These are phyloP conservation scores for Nomada fabriciana DNA, from an alignment of 2,888 invertebrate species.

Conservation along the genomic window DNA sequence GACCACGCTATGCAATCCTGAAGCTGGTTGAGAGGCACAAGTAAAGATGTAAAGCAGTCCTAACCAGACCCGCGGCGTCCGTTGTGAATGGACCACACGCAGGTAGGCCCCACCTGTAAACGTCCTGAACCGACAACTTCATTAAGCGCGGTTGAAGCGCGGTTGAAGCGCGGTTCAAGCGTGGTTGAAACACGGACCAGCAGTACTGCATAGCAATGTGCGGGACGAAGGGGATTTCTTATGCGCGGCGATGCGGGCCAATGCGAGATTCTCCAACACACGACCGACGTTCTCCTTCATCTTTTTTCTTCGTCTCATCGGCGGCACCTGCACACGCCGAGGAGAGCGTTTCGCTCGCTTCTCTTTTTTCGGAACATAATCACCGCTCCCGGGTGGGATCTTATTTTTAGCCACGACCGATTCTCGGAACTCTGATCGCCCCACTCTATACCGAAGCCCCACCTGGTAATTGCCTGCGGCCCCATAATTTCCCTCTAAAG, in stretches of 20 bases:
- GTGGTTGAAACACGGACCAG: slow-evolving; percentile 68
- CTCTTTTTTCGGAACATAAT: slow-evolving; percentile 81
- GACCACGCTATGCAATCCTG: slow-evolving; percentile 6
- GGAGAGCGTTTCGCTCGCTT: slow-evolving; percentile 70
- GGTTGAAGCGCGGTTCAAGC: slow-evolving; percentile 77
- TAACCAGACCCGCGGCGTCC: slow-evolving; percentile 78
- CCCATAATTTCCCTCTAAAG: slow-evolving; percentile 80
- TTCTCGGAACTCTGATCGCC: slow-evolving; percentile 80
- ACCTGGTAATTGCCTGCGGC: slow-evolving; percentile 78
- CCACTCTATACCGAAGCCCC: slow-evolving; percentile 70
- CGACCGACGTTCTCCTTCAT: slow-evolving; percentile 23
- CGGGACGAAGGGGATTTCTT: slow-evolving; percentile 19
- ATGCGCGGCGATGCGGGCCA: slow-evolving; percentile 37
- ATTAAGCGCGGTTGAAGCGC: slow-evolving; percentile 79
- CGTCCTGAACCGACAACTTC: slow-evolving; percentile 84
- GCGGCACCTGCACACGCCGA: slow-evolving; percentile 69
- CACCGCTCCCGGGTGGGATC: slow-evolving; percentile 83
- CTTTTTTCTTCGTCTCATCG: slow-evolving; percentile 59
- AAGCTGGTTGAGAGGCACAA: slow-evolving; percentile 39
- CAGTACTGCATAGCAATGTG: slow-evolving; percentile 36
- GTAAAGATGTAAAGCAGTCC: slow-evolving; percentile 79
- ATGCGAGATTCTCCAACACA: slow-evolving; percentile 51
- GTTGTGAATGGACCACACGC: slow-evolving; percentile 83
- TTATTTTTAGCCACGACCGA: slow-evolving; percentile 82
- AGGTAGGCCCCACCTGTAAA: slow-evolving; percentile 83